Percentiles rank a stretch among this genome's conserved stretches.
phyloP scores from a whole-genome alignment of 2,797 vertebrate species.

The Oreortyx pictus region DNA sequence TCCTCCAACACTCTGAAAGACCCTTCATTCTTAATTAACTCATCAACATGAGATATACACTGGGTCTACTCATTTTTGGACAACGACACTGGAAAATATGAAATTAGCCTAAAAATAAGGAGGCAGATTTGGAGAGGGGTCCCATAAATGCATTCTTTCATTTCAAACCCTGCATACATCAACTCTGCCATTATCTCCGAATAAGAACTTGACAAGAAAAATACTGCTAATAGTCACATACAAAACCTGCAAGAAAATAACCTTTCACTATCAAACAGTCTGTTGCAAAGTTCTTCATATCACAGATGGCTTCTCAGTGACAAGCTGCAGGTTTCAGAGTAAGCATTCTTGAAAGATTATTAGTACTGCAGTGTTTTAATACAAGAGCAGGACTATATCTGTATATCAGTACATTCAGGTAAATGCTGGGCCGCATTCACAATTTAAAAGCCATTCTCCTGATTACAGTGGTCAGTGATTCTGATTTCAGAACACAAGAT shows the following conservation, averaged over 20 bases:
- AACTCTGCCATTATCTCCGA: background rate
- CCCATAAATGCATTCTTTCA: background rate
- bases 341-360: background rate
- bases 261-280: background rate
- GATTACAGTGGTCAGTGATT: background rate
- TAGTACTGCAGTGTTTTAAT: background rate
- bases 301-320: background rate
- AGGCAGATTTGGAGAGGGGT: background rate
- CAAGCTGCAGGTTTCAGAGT: background rate
- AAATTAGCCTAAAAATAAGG: background rate
- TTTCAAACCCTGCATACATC: background rate
- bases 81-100: background rate
- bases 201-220: background rate
- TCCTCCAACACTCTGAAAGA: background rate
- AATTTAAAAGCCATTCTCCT: background rate
- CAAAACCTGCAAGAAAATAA: background rate
- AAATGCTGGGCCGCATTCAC: background rate
- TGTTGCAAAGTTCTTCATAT: background rate
- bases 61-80: background rate
- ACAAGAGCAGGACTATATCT: background rate
- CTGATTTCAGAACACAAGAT: slow-evolving; percentile 67
- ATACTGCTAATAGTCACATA: background rate
- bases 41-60: background rate
- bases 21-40: background rate
- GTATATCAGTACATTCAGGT: accelerated